Evolutionary conservation across 1,140 invertebrate species (phyloP), one percentile per base, ranked within the genome.

Genomic region (Calliphora vicina): DNA sequence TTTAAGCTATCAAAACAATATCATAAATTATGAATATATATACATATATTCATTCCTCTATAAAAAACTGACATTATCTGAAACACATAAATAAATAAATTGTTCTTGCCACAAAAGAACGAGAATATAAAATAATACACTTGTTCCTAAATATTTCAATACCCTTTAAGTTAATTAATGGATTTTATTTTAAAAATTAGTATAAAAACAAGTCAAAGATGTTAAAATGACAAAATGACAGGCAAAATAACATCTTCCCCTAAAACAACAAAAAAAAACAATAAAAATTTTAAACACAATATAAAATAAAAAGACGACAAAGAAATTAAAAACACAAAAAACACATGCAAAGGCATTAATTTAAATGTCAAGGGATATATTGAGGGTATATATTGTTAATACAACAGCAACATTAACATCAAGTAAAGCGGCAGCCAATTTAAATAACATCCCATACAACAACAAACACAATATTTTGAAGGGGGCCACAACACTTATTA

Each of bases 211-310:
- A 78, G 35, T 17, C 35, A 78, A 78, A 78, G 74, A 78, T 78
- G 74, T 78, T 78, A 78, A 78, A 78, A 78, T 78, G 74, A 78
- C 74, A 78, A 78, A 78, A 78, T 78, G 74, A 78, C 74, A 78
- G 74, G 74, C 74, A 13, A 78, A 78, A 43, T 25, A 43, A 20
- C 35, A 78, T 20, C 17, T 10, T 42, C 2, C 10, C 25, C 25
- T 5, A 73, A 20, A 17, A 42, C 27, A 35, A 76, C 15, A 42
- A 43, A 74, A 76, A 26, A 4, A 4, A 35, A 76, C n/a, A 78
- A 42, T 45, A 45, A 78, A 78, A 25, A 20, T 42, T 13, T 2
- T 42, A 42, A 78, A 43, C 12, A 43, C 26, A 78, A 78, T 23
- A 43, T 43, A 20, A 23, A 17, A n/a, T n/a, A 29, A 76, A 76